A percentile compares a stretch with the other conserved stretches of the same genome.
These are phyloP conservation scores for Andrena camellia DNA, from an alignment of 2,888 invertebrate genomes.

Conservation along the genomic window DNA sequence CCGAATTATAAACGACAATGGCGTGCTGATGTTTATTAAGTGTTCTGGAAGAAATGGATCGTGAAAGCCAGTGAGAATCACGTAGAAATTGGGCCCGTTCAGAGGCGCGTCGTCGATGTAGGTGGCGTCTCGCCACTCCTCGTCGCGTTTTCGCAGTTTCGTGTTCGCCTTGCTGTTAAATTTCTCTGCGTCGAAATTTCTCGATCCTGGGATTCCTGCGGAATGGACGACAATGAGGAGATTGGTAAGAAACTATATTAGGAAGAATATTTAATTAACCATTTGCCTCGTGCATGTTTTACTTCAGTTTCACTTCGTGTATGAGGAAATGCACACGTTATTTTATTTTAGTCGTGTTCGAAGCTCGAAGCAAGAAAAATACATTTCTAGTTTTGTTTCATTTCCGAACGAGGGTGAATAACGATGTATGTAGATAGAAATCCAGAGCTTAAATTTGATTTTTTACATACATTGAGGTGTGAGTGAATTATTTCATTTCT, in stretches of 20 bases:
- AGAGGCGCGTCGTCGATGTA: conserved; percentile 87
- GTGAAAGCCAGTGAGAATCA: conserved; percentile 86
- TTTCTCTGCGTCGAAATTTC: not conserved
- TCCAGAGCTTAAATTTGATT: no score
- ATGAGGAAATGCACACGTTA: no score
- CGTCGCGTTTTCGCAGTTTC: conserved; percentile 85
- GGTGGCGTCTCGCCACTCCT: conserved; percentile 87
- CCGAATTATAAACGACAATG: conserved; percentile 75
- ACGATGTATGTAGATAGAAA: no score
- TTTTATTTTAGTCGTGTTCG: no score
- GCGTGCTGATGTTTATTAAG: conserved; percentile 74
- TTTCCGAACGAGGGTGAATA: no score
- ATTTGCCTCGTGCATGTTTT: no score
- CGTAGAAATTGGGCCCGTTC: conserved; percentile 87
- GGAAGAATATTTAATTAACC: no score
- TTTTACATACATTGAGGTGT: no score
- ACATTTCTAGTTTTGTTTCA: no score
- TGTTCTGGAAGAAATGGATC: conserved; percentile 74
- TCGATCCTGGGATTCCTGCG: conserved; percentile 27
- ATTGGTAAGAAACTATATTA: not conserved
- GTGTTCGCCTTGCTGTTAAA: conserved; percentile 82
- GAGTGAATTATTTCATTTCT: no score
- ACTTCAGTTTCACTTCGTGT: no score
- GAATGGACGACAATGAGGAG: conserved; percentile 5
- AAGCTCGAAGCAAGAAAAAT: no score